Conservation (phyloP, 2,113 vertebrate species). For the Oostethus manadensis region DNA sequence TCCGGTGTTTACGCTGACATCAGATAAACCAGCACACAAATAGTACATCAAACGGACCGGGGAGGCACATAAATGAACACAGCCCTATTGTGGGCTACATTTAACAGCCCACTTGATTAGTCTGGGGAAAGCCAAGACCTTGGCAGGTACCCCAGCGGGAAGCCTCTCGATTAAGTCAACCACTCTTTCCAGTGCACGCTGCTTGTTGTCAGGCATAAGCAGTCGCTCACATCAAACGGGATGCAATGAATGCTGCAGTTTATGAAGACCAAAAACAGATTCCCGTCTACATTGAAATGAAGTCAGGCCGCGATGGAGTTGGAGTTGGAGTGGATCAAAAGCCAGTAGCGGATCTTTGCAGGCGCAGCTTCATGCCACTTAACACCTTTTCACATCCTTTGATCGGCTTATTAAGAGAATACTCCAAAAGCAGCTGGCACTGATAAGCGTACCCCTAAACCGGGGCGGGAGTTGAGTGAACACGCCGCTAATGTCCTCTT, state of each 20-base stretch:
- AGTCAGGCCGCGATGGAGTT: constrained; percentile 39
- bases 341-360: constrained; percentile 47
- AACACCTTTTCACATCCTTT: constrained; percentile 72
- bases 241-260: constrained; percentile 45
- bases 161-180: constrained; percentile 33
- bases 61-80: not conserved
- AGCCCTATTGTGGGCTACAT: constrained; percentile 39
- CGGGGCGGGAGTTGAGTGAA: constrained; percentile 44
- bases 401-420: constrained; percentile 75
- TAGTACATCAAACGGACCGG: too few species aligned
- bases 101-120: constrained; percentile 45
- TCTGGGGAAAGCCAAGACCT: constrained; percentile 39
- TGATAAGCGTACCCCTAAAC: constrained; percentile 59
- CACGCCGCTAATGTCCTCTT: constrained; percentile 19
- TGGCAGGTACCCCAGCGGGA: constrained; percentile 57
- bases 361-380: constrained; percentile 67
- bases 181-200: constrained; percentile 25
- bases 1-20: too few species aligned
- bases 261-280: constrained; percentile 55
- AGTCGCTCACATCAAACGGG: constrained; percentile 59
- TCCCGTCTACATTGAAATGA: constrained; percentile 65
- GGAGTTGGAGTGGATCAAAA: constrained; percentile 74
- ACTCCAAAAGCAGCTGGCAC: constrained; percentile 72
- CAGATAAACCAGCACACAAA: too few species aligned
- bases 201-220: constrained; percentile 39